Conservation (phyloP, 2,888 invertebrate genomes). For the Papilio elwesi region DNA sequence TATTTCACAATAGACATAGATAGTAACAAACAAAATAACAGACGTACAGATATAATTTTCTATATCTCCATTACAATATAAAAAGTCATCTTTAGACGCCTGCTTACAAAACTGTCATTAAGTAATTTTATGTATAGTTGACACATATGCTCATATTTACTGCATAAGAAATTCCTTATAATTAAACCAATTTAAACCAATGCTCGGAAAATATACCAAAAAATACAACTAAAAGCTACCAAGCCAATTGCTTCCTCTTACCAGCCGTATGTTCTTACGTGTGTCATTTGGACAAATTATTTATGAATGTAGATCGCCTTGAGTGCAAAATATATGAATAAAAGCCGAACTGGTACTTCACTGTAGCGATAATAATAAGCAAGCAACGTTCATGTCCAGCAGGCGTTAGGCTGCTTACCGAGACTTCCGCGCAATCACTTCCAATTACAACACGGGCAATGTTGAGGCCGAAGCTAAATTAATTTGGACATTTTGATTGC, state of each 20-base stretch:
- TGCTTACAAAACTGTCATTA: too few species aligned
- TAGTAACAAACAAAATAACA: too few species aligned
- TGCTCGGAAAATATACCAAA: too few species aligned
- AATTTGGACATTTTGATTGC: background rate
- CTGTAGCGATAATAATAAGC: conserved; percentile 37
- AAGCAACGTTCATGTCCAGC: conserved; percentile 12
- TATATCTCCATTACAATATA: background rate
- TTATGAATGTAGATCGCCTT: conserved; percentile 80
- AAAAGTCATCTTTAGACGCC: too few species aligned
- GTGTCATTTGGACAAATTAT: conserved; percentile 65
- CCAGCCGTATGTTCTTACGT: conserved; percentile 17
- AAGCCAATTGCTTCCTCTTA: background rate
- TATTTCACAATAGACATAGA: too few species aligned
- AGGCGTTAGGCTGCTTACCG: background rate
- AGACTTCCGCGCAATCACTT: conserved; percentile 19
- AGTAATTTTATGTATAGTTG: too few species aligned
- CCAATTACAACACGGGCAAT: conserved; percentile 16
- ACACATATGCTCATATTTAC: too few species aligned
- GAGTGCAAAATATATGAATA: conserved; percentile 53
- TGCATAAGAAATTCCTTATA: too few species aligned
- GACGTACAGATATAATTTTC: too few species aligned
- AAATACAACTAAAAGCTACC: background rate
- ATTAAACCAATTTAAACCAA: too few species aligned
- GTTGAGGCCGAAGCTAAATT: conserved; percentile 23
- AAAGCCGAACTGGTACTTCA: conserved; percentile 48